Percentiles rank a stretch among this genome's conserved stretches.
Conservation (phyloP, 2,888 invertebrate species). For the Aphodius granarius region DNA sequence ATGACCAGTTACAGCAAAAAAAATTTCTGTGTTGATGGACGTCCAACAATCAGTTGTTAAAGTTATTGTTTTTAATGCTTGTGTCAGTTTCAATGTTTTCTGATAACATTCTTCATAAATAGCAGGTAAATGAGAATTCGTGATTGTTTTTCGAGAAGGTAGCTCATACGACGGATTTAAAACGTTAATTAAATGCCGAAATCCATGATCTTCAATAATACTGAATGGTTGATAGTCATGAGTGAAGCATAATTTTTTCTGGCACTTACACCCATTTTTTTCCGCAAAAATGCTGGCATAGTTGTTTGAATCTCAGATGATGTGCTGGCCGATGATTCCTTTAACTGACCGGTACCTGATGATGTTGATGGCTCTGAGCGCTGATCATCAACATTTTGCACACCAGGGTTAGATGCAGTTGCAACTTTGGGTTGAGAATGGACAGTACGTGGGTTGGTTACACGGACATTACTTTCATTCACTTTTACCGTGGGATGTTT, state of each 20-base stretch:
- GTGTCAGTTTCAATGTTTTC: background rate
- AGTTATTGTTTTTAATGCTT: constrained; percentile 28
- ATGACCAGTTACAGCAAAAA: constrained; percentile 38
- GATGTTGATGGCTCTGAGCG: background rate
- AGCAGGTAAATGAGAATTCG: constrained; percentile 30
- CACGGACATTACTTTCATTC: background rate
- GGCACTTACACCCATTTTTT: background rate
- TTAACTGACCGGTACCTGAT: background rate
- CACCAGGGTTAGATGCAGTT: constrained; percentile 3
- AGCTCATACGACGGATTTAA: constrained; percentile 33
- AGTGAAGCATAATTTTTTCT: constrained; percentile 24
- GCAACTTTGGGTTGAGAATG: background rate
- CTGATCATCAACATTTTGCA: background rate
- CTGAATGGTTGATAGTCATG: constrained; percentile 33
- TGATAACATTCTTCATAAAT: constrained; percentile 24
- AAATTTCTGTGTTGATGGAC: constrained; percentile 39
- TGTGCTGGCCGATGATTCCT: background rate
- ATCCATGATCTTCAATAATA: constrained; percentile 35
- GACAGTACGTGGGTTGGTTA: background rate
- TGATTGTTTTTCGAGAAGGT: constrained; percentile 29
- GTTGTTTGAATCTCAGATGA: background rate
- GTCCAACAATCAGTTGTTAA: constrained; percentile 44
- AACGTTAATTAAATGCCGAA: constrained; percentile 28
- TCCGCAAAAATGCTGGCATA: background rate
- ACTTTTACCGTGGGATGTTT: background rate